Evolutionary conservation across 2,113 vertebrate genomes (phyloP).

Genomic region (Climacteris rufus): DNA sequence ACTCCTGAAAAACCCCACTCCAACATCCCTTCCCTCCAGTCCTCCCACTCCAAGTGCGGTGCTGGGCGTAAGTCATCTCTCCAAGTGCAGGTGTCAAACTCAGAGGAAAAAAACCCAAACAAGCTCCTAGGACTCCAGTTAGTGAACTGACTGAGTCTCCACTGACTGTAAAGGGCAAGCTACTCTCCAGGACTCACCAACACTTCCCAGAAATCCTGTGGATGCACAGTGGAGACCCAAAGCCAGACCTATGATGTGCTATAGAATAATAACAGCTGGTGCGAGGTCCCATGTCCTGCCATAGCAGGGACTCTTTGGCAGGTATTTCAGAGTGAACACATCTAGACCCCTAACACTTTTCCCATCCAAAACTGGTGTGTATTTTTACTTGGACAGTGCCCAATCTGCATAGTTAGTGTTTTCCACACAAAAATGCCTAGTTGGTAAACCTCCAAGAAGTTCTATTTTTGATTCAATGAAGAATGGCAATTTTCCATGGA

Average conservation of each 20-base stretch:
- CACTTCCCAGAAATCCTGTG: background rate
- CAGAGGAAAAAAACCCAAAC: background rate
- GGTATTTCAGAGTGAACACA: background rate
- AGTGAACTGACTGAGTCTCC: background rate
- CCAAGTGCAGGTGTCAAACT: background rate
- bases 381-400: slow-evolving; percentile 37
- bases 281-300: background rate
- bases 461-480: slow-evolving; percentile 33
- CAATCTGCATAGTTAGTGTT: slow-evolving; percentile 22
- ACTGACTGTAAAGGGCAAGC: background rate
- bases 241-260: background rate
- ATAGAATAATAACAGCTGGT: background rate
- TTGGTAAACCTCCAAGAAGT: slow-evolving; percentile 33
- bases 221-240: background rate
- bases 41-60: background rate
- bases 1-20: background rate
- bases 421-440: slow-evolving; percentile 44
- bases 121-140: background rate
- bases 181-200: background rate
- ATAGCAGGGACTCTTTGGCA: background rate
- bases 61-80: background rate
- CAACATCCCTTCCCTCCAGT: background rate
- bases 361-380: slow-evolving; percentile 1
- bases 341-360: background rate
- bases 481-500: slow-evolving; percentile 15